These are phyloP conservation scores for Orientallactaga sibirica DNA, from an alignment of 2,797 vertebrate genomes.

Conservation along the genomic window DNA sequence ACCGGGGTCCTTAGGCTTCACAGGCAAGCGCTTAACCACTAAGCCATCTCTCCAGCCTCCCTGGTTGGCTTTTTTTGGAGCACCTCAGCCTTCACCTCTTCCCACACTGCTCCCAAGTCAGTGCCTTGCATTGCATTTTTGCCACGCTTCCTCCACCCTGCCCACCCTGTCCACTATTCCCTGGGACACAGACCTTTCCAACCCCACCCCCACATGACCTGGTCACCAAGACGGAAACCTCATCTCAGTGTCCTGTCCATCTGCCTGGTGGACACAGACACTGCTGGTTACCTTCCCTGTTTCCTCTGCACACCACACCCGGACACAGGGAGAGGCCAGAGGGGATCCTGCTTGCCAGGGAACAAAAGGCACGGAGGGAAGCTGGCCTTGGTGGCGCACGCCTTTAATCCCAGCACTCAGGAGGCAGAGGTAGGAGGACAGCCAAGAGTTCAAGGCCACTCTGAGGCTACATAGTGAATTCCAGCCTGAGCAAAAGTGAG, in stretches of 20 bases:
- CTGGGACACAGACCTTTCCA: not conserved
- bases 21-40: no score
- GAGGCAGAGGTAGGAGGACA: no score
- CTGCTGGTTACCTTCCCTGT: not conserved
- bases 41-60: no score
- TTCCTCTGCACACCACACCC: not conserved
- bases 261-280: not conserved
- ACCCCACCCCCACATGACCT: not conserved
- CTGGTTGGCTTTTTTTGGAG: not conserved
- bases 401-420: no score
- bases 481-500: no score
- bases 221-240: not conserved
- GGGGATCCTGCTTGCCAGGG: not conserved
- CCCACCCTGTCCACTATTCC: not conserved
- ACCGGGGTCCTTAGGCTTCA: no score
- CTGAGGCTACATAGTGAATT: no score
- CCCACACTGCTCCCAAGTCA: fast-evolving
- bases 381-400: no score
- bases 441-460: no score
- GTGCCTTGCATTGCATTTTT: not conserved
- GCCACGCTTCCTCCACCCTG: not conserved
- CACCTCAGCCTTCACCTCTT: not conserved
- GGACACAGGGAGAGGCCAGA: not conserved
- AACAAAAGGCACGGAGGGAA: no score
- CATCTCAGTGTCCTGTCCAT: not conserved